Conservation (phyloP, 2,797 vertebrate genomes). For the Alcedo quadribrachys region DNA sequence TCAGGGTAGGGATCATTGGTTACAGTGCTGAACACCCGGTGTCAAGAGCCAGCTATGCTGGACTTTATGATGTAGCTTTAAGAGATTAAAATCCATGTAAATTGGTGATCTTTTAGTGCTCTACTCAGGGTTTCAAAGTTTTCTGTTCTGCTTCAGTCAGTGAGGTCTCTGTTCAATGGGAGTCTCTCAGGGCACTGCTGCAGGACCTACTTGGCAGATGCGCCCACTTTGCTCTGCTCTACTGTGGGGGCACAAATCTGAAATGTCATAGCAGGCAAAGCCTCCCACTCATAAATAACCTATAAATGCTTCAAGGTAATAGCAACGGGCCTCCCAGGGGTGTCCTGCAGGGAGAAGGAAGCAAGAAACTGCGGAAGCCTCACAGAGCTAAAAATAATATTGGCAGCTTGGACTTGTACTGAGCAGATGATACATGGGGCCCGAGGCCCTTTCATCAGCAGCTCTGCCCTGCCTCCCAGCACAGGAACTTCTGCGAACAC, state of each 20-base stretch:
- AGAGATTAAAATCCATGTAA: not conserved
- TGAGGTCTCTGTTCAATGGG: not conserved
- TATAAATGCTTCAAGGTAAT: not conserved
- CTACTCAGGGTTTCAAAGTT: not conserved
- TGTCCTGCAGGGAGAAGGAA: not conserved
- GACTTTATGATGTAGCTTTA: not conserved
- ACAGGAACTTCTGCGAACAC: not conserved
- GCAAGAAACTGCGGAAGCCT: not conserved
- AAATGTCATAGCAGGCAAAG: not conserved
- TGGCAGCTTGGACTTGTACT: not conserved
- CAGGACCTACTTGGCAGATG: not conserved
- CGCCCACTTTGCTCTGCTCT: not conserved
- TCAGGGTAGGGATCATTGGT: not conserved
- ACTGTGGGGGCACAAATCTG: not conserved
- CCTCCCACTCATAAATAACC: not conserved
- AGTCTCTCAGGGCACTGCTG: not conserved
- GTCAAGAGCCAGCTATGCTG: not conserved
- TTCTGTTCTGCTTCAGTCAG: not conserved
- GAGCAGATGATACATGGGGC: not conserved
- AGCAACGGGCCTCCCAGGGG: not conserved
- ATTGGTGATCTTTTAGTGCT: not conserved
- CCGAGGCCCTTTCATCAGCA: not conserved
- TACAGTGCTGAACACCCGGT: not conserved
- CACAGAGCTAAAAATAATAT: slow-evolving; percentile 6
- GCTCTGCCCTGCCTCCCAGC: not conserved